Conservation (phyloP, 2,113 vertebrate genomes). For the Garra rufa region DNA sequence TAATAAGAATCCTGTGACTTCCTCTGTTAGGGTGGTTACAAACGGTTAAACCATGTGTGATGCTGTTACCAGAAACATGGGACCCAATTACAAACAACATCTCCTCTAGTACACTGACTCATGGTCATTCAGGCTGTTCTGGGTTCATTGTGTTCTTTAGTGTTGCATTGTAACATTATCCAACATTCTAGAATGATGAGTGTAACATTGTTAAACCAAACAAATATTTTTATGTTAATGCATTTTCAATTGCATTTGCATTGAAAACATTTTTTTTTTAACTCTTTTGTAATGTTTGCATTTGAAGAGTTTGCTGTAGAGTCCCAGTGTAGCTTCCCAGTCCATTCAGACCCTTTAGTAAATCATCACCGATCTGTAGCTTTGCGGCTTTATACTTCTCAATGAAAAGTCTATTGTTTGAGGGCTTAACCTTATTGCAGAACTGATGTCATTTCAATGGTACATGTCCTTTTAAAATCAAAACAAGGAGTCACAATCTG, state of each 20-base stretch:
- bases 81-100: neutral
- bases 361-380: neutral
- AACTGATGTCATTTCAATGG: slow-evolving; percentile 40
- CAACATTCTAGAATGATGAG: neutral
- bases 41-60: neutral
- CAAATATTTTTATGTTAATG: neutral
- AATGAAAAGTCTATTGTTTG: neutral
- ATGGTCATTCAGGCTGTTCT: neutral
- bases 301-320: neutral
- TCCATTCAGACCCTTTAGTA: neutral
- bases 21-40: neutral
- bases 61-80: neutral
- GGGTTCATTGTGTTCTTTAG: neutral
- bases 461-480: neutral
- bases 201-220: neutral
- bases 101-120: neutral
- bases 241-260: neutral
- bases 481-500: neutral
- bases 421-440: slow-evolving; percentile 29
- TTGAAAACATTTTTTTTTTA: neutral
- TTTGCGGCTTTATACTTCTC: neutral
- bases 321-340: too few species aligned
- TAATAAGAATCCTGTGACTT: neutral
- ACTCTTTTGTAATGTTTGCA: neutral
- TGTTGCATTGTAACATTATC: slow-evolving; percentile 2